Base-by-base conservation (phyloP, 2,797 vertebrate species). In the Aselliscus stoliczkanus region DNA sequence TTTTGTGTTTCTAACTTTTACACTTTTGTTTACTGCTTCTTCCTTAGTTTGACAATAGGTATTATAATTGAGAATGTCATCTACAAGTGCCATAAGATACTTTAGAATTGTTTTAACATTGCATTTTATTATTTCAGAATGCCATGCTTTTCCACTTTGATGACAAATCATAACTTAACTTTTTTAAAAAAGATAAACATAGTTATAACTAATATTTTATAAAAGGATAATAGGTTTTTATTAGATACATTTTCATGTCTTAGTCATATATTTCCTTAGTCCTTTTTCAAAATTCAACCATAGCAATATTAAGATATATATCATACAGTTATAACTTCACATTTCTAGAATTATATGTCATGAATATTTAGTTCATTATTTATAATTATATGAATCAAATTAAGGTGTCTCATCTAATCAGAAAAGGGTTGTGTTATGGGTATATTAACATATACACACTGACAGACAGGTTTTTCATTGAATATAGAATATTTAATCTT, bases 351-450 rank as follows among this genome's bases (percentile, higher is more conserved):
- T 90, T 88, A 58, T 81, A 54, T 25, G 2, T 72, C 10, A 87
- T 94, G 47, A 69, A 70, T 95, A 92, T 96, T 87, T 77, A 95
- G 15, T 37, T 81, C n/a, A 86, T 56, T 88, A 82, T 60, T 72
- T 92, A 77, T 92, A 81, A 79, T 37, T 77, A n/a, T 65, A 42
- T 91, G 7, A 21, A 84, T 72, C 44, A 94, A 70, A 95, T 60
- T 72, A 92, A 67, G 20, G 2, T 21, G 18, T 76, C 73, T 95
- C 6, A 54, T 76, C 58, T 92, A 90, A 72, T 87, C 37, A 90
- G 62, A 84, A 88, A 86, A 93, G 12, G 2, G 1, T 42, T 56
- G 13, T 87, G 25, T 64, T 93, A 15, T 67, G 54, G 34, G 13
- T 72, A 29, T 52, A 64, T 88, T 76, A 50, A 31, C 31, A 42